Percentiles rank a stretch among this genome's conserved stretches.
phyloP scores from a whole-genome alignment of 2,113 vertebrate genomes.

The Myrmecobius fasciatus region DNA sequence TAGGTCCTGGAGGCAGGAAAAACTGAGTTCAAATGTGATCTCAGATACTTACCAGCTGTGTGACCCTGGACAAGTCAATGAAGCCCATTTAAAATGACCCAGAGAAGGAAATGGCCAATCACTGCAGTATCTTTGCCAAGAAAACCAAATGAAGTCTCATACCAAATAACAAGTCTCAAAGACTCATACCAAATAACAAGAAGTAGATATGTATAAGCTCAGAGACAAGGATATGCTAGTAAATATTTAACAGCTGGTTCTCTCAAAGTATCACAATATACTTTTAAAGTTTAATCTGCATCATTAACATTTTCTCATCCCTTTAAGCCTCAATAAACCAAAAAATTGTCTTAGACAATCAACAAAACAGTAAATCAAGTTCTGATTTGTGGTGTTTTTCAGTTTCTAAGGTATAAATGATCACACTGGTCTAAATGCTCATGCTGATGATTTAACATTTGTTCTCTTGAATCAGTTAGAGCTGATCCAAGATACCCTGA shows the following conservation, averaged over 20 bases:
- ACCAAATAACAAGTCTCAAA: not conserved
- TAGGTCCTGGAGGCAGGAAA: not conserved
- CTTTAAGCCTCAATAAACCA: not conserved
- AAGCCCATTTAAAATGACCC: not conserved
- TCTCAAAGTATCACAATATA: not conserved
- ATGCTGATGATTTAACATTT: not conserved
- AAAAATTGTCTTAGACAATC: not conserved
- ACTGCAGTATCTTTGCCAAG: not conserved
- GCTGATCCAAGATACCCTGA: not conserved
- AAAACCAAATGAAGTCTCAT: not conserved
- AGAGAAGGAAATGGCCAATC: not conserved
- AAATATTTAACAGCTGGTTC: not conserved
- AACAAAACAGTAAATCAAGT: not conserved
- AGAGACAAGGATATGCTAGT: not conserved
- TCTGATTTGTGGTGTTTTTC: not conserved
- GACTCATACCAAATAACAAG: not conserved
- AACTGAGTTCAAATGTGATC: not conserved
- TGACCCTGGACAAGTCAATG: not conserved
- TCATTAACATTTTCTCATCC: not conserved
- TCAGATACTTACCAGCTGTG: not conserved
- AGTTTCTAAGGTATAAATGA: not conserved
- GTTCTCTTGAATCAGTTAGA: not conserved
- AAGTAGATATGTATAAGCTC: not conserved
- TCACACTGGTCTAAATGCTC: not conserved
- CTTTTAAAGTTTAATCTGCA: not conserved